Evolutionary conservation across 2,797 vertebrate genomes (phyloP), one percentile per base, ranked within the genome.

Genomic region (Enteromius treurensis): DNA sequence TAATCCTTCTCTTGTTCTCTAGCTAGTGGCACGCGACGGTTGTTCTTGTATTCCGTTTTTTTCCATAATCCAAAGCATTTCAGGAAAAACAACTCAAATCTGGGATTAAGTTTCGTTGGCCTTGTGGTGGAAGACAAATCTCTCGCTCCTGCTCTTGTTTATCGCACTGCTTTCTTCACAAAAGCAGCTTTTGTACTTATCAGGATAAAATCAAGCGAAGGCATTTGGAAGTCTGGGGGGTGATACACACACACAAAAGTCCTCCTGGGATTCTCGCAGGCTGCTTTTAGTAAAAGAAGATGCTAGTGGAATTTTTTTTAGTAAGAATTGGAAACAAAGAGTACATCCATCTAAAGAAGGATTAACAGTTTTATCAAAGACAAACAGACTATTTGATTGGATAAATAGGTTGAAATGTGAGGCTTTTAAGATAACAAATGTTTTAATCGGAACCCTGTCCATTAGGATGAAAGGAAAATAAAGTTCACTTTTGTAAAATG

Each of bases 101-200:
- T 90, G 81, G 93, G 93, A 94, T 94, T 94, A 94, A 88, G 88
- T 90, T 90, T 84, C 19, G 29, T 87, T 77, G 86, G 84, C 84
- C 81, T 87, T 73, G 85, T 88, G 82, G 80, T 88, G 91, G 91
- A 89, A 87, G 88, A 88, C 86, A 79, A 90, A 89, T 88, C 88
- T 87, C 76, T 82, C 64, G 70, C 58, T 83, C 76, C 81, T 58
- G 73, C 58, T 83, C 84, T 84, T 23, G 80, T 77, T 65, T 82
- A 77, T 67, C 78, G 40, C 78, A 75, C 79, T 88, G 78, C 87
- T 82, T 90, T 83, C 82, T 91, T 90, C 91, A 92, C 85, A 53
- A 92, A 93, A 94, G 93, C 91, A 89, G 93, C 91, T 94, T 94
- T 92, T 87, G 87, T 86, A 90, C 90, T 95, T 94, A 94, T 91